A percentile compares a stretch with the other conserved stretches of the same genome.
phyloP scores from a whole-genome alignment of 2,888 invertebrate species.

The Drosophila aldrichi region DNA sequence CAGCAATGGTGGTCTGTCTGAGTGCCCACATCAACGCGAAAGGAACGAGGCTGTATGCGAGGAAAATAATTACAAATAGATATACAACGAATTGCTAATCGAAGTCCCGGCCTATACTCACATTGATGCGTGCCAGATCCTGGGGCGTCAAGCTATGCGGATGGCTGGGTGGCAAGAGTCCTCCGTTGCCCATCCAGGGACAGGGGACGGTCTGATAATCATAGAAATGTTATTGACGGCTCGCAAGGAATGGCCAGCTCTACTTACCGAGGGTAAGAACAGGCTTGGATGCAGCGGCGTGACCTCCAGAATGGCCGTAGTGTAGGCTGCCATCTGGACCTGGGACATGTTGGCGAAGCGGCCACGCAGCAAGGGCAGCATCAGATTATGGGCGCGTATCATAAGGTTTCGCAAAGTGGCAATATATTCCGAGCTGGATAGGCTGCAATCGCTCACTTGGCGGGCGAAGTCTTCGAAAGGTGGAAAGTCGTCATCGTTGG shows the following conservation, averaged over 20 bases:
- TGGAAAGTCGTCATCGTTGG: conserved; percentile 6
- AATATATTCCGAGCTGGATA: conserved; percentile 55
- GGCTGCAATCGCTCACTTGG: conserved; percentile 34
- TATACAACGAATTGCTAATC: too few species aligned
- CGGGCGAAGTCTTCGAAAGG: conserved; percentile 48
- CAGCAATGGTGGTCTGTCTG: conserved; percentile 58
- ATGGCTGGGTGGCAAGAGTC: conserved; percentile 20
- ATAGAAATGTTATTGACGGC: too few species aligned
- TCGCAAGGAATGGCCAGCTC: background rate
- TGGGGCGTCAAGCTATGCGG: conserved; percentile 51
- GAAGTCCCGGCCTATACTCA: conserved; percentile 14
- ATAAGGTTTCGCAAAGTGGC: conserved; percentile 57
- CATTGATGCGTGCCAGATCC: conserved; percentile 40
- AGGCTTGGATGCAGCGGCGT: conserved; percentile 59
- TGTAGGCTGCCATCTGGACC: conserved; percentile 59
- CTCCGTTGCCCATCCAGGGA: conserved; percentile 23
- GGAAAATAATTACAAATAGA: background rate
- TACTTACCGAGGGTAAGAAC: conserved; percentile 56
- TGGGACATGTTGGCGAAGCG: conserved; percentile 51
- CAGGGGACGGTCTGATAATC: conserved; percentile 26
- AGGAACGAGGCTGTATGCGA: conserved; percentile 19
- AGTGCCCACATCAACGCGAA: conserved; percentile 24
- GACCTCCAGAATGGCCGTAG: conserved; percentile 46
- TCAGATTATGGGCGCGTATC: conserved; percentile 59
- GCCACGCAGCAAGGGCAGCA: conserved; percentile 55